Conservation (phyloP, 2,888 invertebrate species). For the Apoda limacodes region DNA sequence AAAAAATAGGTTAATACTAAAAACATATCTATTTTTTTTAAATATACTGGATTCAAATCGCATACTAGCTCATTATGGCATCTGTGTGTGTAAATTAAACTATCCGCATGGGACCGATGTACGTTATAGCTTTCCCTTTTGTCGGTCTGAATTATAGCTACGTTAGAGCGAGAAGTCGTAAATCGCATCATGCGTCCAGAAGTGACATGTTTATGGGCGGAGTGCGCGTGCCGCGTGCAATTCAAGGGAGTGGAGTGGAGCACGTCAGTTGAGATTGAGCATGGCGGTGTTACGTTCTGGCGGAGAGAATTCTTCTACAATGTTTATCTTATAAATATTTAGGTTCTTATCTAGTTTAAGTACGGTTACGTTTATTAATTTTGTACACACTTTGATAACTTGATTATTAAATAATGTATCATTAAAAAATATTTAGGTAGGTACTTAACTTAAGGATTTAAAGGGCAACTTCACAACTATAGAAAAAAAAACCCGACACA, state of each 20-base stretch:
- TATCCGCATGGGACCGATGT: slow-evolving; percentile 68
- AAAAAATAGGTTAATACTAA: no score
- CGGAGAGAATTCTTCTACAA: no score
- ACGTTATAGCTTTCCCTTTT: slow-evolving; percentile 70
- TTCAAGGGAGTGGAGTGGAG: slow-evolving; percentile 36
- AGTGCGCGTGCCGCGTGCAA: slow-evolving; percentile 45
- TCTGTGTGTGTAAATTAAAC: slow-evolving; percentile 67
- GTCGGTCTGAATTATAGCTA: slow-evolving; percentile 62
- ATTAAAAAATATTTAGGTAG: no score
- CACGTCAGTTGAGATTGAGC: slow-evolving; percentile 58
- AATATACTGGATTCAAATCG: slow-evolving; percentile 28
- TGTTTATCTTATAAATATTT: no score
- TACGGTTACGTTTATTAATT: no score
- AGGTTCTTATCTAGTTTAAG: no score
- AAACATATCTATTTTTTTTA: no score
- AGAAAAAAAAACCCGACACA: no score
- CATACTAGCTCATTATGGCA: slow-evolving; percentile 61
- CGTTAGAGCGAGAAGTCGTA: slow-evolving; percentile 68
- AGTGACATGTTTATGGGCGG: slow-evolving; percentile 71
- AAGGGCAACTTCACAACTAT: no score
- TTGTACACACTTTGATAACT: no score
- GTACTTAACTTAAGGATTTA: no score
- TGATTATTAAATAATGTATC: no score
- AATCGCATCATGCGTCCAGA: slow-evolving; percentile 56
- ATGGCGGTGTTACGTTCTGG: slow-evolving; percentile 66